Conservation (phyloP, 2,888 invertebrate genomes). For the Tinea semifulvella region DNA sequence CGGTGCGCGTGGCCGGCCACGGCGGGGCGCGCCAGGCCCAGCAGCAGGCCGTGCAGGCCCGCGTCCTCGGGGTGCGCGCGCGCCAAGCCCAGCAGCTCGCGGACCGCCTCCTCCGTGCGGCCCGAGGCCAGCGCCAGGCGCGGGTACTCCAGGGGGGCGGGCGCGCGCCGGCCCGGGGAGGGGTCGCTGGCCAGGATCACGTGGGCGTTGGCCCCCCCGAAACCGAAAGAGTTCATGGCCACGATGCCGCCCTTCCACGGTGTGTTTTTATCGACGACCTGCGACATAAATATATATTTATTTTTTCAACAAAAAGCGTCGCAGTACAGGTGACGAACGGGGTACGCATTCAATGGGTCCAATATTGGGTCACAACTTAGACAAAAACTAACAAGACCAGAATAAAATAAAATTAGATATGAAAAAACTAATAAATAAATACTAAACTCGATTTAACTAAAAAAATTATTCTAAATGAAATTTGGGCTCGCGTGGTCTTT, state of each 20-base stretch:
- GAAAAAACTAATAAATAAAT: too few relatives aligned
- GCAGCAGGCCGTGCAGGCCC: conserved; percentile 80
- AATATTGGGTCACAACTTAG: too few relatives aligned
- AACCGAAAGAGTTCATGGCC: conserved; percentile 96
- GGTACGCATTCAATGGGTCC: too few relatives aligned
- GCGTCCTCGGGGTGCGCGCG: conserved; percentile 70
- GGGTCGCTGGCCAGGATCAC: conserved; percentile 83
- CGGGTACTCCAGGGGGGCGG: conserved; percentile 61
- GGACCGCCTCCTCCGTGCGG: conserved; percentile 83
- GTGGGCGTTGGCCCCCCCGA: conserved; percentile 98
- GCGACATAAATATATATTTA: too few relatives aligned
- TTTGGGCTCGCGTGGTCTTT: too few relatives aligned
- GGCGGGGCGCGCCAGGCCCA: conserved; percentile 75
- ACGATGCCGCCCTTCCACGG: conserved; percentile 92
- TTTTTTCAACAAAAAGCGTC: too few relatives aligned
- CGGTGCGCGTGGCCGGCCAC: conserved; percentile 82
- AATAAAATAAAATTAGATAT: too few relatives aligned
- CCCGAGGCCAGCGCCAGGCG: conserved; percentile 83
- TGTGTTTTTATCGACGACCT: conserved; percentile 83
- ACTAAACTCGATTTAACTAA: too few relatives aligned
- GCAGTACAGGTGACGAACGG: too few relatives aligned
- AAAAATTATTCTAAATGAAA: too few relatives aligned
- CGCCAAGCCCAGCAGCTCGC: conserved; percentile 70
- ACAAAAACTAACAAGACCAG: too few relatives aligned
- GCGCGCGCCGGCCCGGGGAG: conserved; percentile 67